These are phyloP conservation scores for Eledone cirrhosa DNA, from an alignment of 2,888 invertebrate species.

Conservation along the genomic window DNA sequence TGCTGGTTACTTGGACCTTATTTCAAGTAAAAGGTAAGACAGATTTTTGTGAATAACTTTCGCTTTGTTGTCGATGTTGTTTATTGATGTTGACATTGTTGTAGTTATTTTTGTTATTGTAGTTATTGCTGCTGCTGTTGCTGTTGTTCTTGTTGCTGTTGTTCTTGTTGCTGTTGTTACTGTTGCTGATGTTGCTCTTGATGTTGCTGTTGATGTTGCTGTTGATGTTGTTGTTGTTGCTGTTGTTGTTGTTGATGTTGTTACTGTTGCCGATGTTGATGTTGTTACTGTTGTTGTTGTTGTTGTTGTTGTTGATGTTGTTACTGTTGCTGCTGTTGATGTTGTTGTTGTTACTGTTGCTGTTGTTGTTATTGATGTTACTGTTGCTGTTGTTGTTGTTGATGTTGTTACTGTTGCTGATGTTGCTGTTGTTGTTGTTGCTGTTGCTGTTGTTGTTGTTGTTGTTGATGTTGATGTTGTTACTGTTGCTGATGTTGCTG, in stretches of 20 bases:
- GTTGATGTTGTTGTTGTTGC: neutral
- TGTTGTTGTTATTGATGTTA: too few species aligned
- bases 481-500: too few species aligned
- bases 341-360: too few species aligned
- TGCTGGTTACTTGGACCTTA: slow-evolving; percentile 11
- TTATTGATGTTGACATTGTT: neutral
- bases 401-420: neutral
- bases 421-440: neutral
- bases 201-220: neutral
- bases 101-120: slow-evolving; percentile 7
- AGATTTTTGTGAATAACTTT: too few species aligned
- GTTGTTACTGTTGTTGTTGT: too few species aligned
- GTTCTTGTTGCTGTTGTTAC: slow-evolving; percentile 4
- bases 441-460: neutral
- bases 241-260: too few species aligned
- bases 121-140: too few species aligned
- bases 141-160: too few species aligned
- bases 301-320: neutral
- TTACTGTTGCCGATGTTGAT: too few species aligned
- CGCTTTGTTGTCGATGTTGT: slow-evolving; percentile 8
- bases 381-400: too few species aligned
- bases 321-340: neutral
- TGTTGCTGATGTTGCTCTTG: neutral
- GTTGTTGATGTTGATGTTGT: slow-evolving; percentile 1
- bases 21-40: slow-evolving; percentile 22